phyloP scores from a whole-genome alignment of 2,113 vertebrate genomes.

The Muntiacus muntjak region DNA sequence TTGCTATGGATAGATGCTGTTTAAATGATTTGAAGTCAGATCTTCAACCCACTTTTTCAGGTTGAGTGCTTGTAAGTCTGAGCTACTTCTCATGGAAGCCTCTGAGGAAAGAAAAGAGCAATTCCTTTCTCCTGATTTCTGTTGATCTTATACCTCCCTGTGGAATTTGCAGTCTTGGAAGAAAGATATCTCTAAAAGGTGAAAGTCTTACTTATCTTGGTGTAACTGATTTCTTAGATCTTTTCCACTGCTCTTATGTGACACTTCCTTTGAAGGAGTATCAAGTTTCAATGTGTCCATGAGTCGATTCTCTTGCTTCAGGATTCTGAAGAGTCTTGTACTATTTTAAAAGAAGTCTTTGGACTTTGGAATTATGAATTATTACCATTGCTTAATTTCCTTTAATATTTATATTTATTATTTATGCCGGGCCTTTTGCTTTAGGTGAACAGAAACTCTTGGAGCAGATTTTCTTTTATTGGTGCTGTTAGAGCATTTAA shows the following conservation, averaged over 20 bases:
- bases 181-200: slow-evolving; percentile 18
- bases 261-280: not conserved
- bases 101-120: slow-evolving; percentile 57
- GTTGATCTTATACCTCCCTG: slow-evolving; percentile 40
- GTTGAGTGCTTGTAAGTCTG: slow-evolving; percentile 43
- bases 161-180: slow-evolving; percentile 49
- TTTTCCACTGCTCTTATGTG: not conserved
- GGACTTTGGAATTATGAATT: not conserved
- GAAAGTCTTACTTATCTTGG: slow-evolving; percentile 17
- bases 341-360: not conserved
- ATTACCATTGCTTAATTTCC: not conserved
- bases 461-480: slow-evolving; percentile 10
- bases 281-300: not conserved
- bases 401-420: not conserved
- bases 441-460: not conserved
- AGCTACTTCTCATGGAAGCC: slow-evolving; percentile 24
- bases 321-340: not conserved
- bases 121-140: slow-evolving; percentile 51
- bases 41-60: slow-evolving; percentile 53
- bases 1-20: slow-evolving; percentile 49
- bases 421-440: not conserved
- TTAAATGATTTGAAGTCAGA: slow-evolving; percentile 62
- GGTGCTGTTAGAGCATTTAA: not conserved
- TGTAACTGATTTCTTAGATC: not conserved
- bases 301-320: not conserved